These are phyloP conservation scores for Patella depressa DNA, from an alignment of 2,888 invertebrate species.

Conservation along the genomic window DNA sequence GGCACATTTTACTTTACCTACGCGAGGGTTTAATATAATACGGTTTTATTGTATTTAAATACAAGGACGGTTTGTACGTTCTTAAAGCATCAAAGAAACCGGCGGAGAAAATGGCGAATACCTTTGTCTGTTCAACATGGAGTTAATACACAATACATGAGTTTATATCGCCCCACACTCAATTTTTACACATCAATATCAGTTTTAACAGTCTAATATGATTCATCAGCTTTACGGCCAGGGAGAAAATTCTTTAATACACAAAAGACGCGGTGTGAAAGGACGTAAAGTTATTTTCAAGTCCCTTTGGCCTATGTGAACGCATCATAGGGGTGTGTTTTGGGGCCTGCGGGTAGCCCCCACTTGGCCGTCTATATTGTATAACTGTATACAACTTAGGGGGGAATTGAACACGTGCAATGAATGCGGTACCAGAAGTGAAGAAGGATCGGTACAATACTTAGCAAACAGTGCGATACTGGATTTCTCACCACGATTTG, in stretches of 20 bases:
- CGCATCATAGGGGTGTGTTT: neutral
- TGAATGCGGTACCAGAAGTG: too few relatives aligned
- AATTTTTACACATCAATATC: neutral
- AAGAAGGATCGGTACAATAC: too few relatives aligned
- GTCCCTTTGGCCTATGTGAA: neutral
- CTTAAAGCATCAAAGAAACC: neutral
- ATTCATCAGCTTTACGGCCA: neutral
- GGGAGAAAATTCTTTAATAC: slow-evolving; percentile 2
- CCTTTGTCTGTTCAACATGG: neutral
- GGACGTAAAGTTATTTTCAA: neutral
- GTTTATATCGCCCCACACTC: neutral
- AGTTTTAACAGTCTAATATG: neutral
- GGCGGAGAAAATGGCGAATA: neutral
- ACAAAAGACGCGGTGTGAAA: neutral
- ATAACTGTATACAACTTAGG: neutral
- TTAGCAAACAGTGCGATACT: too few relatives aligned
- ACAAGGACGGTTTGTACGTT: neutral
- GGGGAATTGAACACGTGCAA: neutral
- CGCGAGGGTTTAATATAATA: too few relatives aligned
- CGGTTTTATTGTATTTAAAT: too few relatives aligned
- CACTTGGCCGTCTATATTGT: neutral
- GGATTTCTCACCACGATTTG: too few relatives aligned
- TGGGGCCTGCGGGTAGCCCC: neutral
- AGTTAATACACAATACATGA: neutral
- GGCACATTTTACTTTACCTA: too few relatives aligned